Percentiles rank a stretch among this genome's conserved stretches.
Conservation (phyloP, 1,140 invertebrate genomes). For the Brevipalpus yothersi region DNA sequence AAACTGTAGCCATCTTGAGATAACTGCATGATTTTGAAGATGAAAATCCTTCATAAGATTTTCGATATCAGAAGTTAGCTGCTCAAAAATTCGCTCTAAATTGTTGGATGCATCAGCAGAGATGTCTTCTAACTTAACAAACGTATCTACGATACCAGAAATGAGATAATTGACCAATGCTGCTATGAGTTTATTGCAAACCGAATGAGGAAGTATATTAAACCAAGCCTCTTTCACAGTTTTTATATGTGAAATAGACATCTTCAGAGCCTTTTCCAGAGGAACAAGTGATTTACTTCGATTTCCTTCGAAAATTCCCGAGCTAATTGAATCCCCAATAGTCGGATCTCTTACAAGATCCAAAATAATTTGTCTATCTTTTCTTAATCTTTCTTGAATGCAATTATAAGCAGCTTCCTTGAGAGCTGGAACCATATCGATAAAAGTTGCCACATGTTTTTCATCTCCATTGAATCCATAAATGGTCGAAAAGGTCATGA, state of each 20-base stretch:
- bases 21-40: slow-evolving; percentile 16
- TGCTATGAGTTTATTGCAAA: slow-evolving; percentile 22
- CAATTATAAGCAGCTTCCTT: background rate
- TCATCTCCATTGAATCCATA: background rate
- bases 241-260: background rate
- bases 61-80: slow-evolving; percentile 28
- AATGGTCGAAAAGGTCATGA: slow-evolving; percentile 17
- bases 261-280: background rate
- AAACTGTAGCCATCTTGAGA: slow-evolving; percentile 50
- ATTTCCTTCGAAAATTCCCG: background rate
- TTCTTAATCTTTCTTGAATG: background rate
- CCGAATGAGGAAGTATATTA: background rate
- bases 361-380: background rate
- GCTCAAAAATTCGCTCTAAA: slow-evolving; percentile 28
- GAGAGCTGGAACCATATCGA: slow-evolving; percentile 27
- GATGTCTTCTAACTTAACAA: slow-evolving; percentile 37
- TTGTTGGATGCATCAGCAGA: slow-evolving; percentile 31
- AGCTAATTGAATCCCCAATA: background rate
- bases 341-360: background rate
- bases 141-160: slow-evolving; percentile 29
- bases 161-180: slow-evolving; percentile 34
- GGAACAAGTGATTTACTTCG: background rate
- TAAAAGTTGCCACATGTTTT: slow-evolving; percentile 23
- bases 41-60: slow-evolving; percentile 28
- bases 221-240: background rate